A percentile compares a stretch with the other conserved stretches of the same genome.
These are phyloP conservation scores for Delphinapterus leucas DNA, from an alignment of 2,113 vertebrate genomes.

Conservation along the genomic window DNA sequence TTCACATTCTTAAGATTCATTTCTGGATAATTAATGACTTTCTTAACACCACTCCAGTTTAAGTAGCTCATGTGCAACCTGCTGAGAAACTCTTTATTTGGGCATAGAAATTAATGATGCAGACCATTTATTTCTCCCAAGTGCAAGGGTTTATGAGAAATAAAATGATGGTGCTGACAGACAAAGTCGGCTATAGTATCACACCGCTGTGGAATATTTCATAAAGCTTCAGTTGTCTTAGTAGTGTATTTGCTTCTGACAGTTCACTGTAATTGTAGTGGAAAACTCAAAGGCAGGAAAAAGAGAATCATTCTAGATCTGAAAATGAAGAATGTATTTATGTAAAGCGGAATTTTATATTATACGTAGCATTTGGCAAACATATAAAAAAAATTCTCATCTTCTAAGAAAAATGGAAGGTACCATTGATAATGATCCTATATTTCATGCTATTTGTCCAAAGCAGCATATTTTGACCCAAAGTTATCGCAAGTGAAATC, in stretches of 20 bases:
- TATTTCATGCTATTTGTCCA: not conserved
- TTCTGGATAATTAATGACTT: slow-evolving; percentile 69
- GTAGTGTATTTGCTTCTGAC: not conserved
- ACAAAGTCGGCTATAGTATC: slow-evolving; percentile 39
- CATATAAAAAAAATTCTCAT: not conserved
- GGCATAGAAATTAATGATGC: slow-evolving; percentile 63
- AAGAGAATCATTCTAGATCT: not conserved
- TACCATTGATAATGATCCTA: not conserved
- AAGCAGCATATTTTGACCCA: not conserved
- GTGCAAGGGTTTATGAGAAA: slow-evolving; percentile 54
- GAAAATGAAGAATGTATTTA: slow-evolving; percentile 2
- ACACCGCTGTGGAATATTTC: not conserved
- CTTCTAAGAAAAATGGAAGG: not conserved
- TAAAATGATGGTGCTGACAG: slow-evolving; percentile 40
- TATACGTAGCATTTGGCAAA: not conserved
- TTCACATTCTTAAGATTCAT: slow-evolving; percentile 62
- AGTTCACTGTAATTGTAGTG: not conserved
- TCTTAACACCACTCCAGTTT: slow-evolving; percentile 51
- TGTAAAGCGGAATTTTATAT: not conserved
- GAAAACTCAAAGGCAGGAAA: not conserved
- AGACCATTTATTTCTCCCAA: slow-evolving; percentile 50
- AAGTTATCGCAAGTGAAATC: not conserved
- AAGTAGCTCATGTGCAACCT: slow-evolving; percentile 62
- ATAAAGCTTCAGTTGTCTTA: not conserved
- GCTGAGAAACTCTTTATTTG: slow-evolving; percentile 61